Evolutionary conservation across 2,888 invertebrate species (phyloP), one percentile per base, ranked within the genome.

Genomic region (Metalampra italica): DNA sequence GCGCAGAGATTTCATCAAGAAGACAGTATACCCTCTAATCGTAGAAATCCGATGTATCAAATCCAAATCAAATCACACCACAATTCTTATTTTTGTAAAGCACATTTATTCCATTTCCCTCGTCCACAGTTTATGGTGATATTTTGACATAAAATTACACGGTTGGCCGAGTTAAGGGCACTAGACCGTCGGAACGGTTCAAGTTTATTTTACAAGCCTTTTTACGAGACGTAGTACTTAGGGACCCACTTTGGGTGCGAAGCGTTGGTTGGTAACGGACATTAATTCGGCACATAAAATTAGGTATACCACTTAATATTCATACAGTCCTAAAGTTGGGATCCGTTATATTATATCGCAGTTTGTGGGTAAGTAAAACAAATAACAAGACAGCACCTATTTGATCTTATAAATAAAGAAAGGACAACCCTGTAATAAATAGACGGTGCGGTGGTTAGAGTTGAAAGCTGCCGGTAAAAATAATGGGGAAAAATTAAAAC

Each of bases 81-180:
- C 43, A 50, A 47, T 44, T 44, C 40, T 29, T 29, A 46, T 39
- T 22, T 34, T 29, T 38, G 1, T 12, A 12, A 46, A 60, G 54
- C 56, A 64, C 54, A 64, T 66, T 64, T 64, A 65, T 67, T 66
- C 58, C 54, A 60, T 60, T 61, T 63, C 55, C 65, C 64, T 70
- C 65, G 67, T 68, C 57, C 60, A 60, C 60, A 59, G 63, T 58
- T 64, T 64, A 62, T 62, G 60, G 58, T 59, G 56, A 69, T 66
- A 66, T 68, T 69, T 64, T 64, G 66, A 61, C 60, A 66, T 68
- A 64, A 71, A 66, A 65, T 63, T 59, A 59, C 59, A 56, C 60
- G 60, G 55, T 51, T 56, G 62, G 59, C 54, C 64, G 64, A 59
- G 56, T 57, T 46, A 58, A 57, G 62, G 61, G 60, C 56, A 59